Conservation (phyloP, 2,888 invertebrate genomes). For the Drosophila affinis region DNA sequence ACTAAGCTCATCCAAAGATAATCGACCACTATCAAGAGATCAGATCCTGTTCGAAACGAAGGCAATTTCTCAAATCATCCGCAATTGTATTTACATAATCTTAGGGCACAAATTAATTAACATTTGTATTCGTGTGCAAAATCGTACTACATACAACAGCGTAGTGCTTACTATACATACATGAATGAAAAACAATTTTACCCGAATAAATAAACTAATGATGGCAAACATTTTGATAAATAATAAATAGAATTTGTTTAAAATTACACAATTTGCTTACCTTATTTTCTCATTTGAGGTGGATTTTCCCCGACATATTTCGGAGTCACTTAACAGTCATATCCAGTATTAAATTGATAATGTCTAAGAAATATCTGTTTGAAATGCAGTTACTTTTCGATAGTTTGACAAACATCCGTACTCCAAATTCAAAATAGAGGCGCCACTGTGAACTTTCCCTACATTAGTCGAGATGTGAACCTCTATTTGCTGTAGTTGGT, state of each 20-base stretch:
- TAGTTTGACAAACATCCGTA: not conserved
- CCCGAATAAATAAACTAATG: constrained; percentile 44
- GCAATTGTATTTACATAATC: constrained; percentile 40
- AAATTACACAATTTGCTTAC: not conserved
- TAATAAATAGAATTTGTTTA: constrained; percentile 41
- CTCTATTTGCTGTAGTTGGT: not conserved
- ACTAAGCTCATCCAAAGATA: constrained; percentile 54
- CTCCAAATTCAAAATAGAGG: not conserved
- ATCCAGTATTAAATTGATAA: too few species aligned
- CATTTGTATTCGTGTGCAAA: constrained; percentile 63
- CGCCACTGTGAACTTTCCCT: not conserved
- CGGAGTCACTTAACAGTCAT: too few species aligned
- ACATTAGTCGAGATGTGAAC: not conserved
- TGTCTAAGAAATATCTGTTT: not conserved
- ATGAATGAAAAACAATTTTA: constrained; percentile 26
- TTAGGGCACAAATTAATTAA: constrained; percentile 46
- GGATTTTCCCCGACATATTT: not conserved
- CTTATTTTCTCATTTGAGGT: not conserved
- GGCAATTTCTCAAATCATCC: constrained; percentile 36
- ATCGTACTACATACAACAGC: constrained; percentile 34
- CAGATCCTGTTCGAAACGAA: constrained; percentile 10
- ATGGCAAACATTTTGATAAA: constrained; percentile 34
- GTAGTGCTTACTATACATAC: constrained; percentile 47
- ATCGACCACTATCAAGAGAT: constrained; percentile 29
- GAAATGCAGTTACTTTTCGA: not conserved